Conservation (phyloP, 2,113 vertebrate species). For the Phasianus colchicus region DNA sequence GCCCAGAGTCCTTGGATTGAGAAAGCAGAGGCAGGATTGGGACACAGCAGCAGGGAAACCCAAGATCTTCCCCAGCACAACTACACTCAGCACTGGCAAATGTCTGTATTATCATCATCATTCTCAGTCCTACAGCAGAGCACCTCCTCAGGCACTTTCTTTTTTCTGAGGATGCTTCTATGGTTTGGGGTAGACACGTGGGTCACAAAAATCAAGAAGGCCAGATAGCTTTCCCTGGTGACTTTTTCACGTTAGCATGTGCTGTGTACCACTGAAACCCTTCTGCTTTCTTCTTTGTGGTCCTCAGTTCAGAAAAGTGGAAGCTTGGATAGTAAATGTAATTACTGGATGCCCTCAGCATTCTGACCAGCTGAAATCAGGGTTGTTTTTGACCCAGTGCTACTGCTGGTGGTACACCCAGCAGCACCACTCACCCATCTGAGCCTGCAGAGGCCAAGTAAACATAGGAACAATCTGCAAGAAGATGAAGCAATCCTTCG, state of each 20-base stretch:
- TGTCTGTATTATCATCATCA: not conserved
- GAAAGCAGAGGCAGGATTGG: not conserved
- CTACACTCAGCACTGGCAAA: not conserved
- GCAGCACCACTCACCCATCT: not conserved
- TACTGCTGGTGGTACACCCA: not conserved
- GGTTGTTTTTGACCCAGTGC: not conserved
- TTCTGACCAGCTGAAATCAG: not conserved
- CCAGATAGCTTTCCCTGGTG: not conserved
- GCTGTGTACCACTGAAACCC: not conserved
- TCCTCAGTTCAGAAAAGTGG: not conserved
- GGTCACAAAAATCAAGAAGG: not conserved
- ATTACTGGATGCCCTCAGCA: not conserved
- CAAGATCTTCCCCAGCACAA: not conserved
- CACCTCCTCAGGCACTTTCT: not conserved
- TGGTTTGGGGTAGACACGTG: too few relatives aligned
- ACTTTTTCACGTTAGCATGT: not conserved
- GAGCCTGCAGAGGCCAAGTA: not conserved
- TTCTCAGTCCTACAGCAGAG: not conserved
- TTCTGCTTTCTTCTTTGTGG: not conserved
- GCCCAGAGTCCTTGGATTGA: not conserved
- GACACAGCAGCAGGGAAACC: not conserved
- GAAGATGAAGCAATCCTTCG: not conserved
- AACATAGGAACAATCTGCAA: not conserved
- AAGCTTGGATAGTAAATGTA: not conserved
- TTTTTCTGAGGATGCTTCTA: not conserved